Conservation (phyloP, 2,797 vertebrate species). For the Phataginus tricuspis region DNA sequence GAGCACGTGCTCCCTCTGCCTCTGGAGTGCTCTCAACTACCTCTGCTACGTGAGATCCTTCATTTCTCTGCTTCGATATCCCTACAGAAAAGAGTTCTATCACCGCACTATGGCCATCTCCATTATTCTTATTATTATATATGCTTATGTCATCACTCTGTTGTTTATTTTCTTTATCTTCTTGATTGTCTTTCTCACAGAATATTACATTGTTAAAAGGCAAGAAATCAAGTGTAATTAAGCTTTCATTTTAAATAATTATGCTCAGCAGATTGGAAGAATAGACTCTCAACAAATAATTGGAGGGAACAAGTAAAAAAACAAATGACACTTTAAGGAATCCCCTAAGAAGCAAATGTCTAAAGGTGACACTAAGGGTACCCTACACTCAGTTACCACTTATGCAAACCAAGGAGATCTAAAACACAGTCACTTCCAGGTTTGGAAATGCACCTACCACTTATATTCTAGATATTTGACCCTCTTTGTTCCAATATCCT, state of each 20-base stretch:
- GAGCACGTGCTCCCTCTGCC: not conserved
- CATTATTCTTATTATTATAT: not conserved
- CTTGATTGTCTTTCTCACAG: not conserved
- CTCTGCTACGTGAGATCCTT: not conserved
- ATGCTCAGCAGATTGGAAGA: not conserved
- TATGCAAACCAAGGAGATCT: not conserved
- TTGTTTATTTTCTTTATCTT: not conserved
- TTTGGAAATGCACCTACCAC: not conserved
- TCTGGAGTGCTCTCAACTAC: not conserved
- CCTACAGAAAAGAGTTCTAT: not conserved
- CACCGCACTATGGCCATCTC: accelerated
- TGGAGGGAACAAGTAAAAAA: not conserved
- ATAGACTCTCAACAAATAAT: not conserved
- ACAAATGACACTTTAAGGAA: not conserved
- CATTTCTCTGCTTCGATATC: not conserved
- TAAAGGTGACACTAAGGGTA: not conserved
- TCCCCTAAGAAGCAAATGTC: not conserved
- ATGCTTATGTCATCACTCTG: not conserved
- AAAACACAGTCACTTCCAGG: not conserved
- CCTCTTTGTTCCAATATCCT: not conserved
- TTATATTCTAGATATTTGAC: not conserved
- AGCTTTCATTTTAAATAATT: not conserved
- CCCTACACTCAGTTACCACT: not conserved
- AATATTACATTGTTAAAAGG: not conserved
- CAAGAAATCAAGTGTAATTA: not conserved